Percentiles rank a stretch among this genome's conserved stretches.
These are phyloP conservation scores for Drosophila kohkoa DNA, from an alignment of 1,140 invertebrate genomes.

Conservation along the genomic window DNA sequence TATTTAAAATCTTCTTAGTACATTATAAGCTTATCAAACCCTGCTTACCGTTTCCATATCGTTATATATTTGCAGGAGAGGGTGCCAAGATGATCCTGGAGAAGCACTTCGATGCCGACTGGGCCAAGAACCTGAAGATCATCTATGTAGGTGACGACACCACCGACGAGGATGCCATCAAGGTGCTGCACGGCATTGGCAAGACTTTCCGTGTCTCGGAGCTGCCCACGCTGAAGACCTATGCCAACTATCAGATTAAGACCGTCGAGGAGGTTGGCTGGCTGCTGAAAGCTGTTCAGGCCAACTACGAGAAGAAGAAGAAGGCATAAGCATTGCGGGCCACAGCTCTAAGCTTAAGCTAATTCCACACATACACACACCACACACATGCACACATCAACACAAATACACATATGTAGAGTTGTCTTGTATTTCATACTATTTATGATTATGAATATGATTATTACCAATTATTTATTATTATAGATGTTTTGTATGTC, in stretches of 20 bases:
- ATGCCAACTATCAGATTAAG: constrained; percentile 93
- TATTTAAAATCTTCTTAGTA: too few species aligned
- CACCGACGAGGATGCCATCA: constrained; percentile 96
- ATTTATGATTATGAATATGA: constrained; percentile 13
- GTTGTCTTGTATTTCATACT: constrained; percentile 27
- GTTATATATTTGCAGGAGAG: constrained; percentile 86
- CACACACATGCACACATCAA: constrained; percentile 44
- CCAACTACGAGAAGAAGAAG: constrained; percentile 83
- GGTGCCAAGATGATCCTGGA: constrained; percentile 95
- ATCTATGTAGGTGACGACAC: constrained; percentile 96
- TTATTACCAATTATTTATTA: constrained; percentile 11
- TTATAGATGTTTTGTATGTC: constrained; percentile 43
- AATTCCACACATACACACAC: constrained; percentile 65
- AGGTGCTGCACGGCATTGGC: constrained; percentile 94
- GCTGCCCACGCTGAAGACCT: constrained; percentile 92
- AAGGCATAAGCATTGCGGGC: constrained; percentile 59
- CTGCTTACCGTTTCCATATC: too few species aligned
- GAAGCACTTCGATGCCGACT: constrained; percentile 95
- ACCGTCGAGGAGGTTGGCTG: constrained; percentile 94
- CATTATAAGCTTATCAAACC: too few species aligned
- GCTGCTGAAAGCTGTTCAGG: constrained; percentile 94
- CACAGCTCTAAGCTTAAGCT: constrained; percentile 71
- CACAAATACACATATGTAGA: constrained; percentile 41
- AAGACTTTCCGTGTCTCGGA: constrained; percentile 95
- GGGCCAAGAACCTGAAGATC: constrained; percentile 94